These are phyloP conservation scores for Idaea straminata DNA, from an alignment of 2,888 invertebrate genomes.

Conservation along the genomic window DNA sequence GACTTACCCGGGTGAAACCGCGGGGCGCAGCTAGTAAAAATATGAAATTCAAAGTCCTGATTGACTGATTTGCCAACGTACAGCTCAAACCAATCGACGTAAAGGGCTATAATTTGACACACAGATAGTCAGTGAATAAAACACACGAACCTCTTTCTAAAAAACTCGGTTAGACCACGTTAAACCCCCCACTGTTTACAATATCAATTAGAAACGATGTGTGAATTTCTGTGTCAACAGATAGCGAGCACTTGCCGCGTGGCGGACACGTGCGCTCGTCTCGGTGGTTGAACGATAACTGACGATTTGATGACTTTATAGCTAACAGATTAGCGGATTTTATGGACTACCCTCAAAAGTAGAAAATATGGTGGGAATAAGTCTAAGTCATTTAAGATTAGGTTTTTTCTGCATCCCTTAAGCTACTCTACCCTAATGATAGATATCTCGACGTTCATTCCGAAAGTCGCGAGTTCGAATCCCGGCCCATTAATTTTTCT, in stretches of 20 bases:
- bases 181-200: constrained; percentile 17
- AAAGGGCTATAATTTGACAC: too few relatives aligned
- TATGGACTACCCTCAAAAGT: not conserved
- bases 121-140: too few relatives aligned
- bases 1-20: too few relatives aligned
- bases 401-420: too few relatives aligned
- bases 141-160: not conserved
- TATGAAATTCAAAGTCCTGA: too few relatives aligned
- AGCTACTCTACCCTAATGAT: too few relatives aligned
- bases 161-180: not conserved
- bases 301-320: constrained; percentile 36
- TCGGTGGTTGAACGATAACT: constrained; percentile 34
- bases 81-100: too few relatives aligned
- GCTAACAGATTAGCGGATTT: constrained; percentile 10
- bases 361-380: not conserved
- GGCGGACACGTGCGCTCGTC: constrained; percentile 43
- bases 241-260: constrained; percentile 46
- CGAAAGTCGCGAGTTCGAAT: not conserved
- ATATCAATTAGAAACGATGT: constrained; percentile 29
- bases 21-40: too few relatives aligned
- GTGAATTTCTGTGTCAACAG: constrained; percentile 55
- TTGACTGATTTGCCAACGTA: too few relatives aligned
- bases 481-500: not conserved
- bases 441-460: too few relatives aligned
- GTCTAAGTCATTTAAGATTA: too few relatives aligned